Base-by-base conservation (phyloP, 2,797 vertebrate genomes). In the Crocidura indochinensis region DNA sequence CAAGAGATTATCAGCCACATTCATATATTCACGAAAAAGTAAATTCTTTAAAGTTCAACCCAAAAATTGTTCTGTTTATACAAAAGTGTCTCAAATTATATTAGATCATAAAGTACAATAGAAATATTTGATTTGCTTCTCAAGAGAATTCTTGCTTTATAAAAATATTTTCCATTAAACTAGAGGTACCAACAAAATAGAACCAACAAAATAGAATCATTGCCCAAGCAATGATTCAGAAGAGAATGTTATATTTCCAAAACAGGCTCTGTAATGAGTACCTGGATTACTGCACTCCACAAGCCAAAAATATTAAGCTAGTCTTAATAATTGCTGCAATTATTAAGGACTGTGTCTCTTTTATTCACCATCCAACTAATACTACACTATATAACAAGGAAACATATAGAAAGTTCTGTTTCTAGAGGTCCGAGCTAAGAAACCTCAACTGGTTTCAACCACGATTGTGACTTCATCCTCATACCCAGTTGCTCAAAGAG, bases 111-210 rank as follows among this genome's bases (percentile, higher is more conserved):
- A 89, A 72, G 27, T 81, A 64, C 3, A 79, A 5, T 19, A 76
- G 51, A 62, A 92, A 92, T 73, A n/a, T 44, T 44, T 26, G 24
- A 20, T 93, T 89, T 78, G 8, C 53, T 89, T 29, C 87, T 38
- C 19, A 79, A 78, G 93, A 76, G 46, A 75, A 7, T 73, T 26
- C 65, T 83, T 91, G 79, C 22, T 81, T 80, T 60, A 44, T 47
- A n/a, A 49, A 92, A 83, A 72, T 29, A 72, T 24, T 60, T 91
- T 26, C 22, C 82, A 73, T 92, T 84, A 84, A 86, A 87, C 22
- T 74, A 83, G 5, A 75, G 29, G 27, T 6, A 71, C 11, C 75
- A 38, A 22, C 75, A 38, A 26, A 17, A 75, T 1, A 27, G 20
- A 60, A 20, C 17, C 83, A 38, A 22, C 75, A 38, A 26, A 17